Conservation (phyloP, 2,888 invertebrate species). For the Synergus japonicus region DNA sequence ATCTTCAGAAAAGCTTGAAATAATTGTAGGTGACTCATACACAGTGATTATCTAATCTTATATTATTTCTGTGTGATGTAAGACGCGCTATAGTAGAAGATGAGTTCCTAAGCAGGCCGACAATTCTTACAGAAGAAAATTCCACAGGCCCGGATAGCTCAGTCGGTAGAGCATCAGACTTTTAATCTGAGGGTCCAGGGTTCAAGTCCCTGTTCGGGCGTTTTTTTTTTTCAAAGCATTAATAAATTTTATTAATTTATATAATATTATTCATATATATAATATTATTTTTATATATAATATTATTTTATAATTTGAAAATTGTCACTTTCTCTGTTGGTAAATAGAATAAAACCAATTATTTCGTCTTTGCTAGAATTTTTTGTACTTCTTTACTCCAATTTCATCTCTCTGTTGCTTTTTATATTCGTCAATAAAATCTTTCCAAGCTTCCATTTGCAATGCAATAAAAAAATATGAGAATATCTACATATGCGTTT, state of each 20-base stretch:
- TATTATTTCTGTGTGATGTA: not conserved
- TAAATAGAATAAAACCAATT: too few species aligned
- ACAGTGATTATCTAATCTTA: not conserved
- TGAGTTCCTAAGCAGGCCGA: not conserved
- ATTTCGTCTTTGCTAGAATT: not conserved
- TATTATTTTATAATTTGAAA: too few species aligned
- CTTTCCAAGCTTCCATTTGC: not conserved
- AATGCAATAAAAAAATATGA: constrained; percentile 18
- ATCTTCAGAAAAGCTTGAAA: too few species aligned
- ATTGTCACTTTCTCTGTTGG: not conserved
- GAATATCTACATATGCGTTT: not conserved
- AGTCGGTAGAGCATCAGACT: constrained; percentile 78
- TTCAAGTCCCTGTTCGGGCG: constrained; percentile 77
- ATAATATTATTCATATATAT: too few species aligned
- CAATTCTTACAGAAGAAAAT: not conserved
- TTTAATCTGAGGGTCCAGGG: constrained; percentile 77
- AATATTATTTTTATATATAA: too few species aligned
- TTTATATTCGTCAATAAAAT: not conserved
- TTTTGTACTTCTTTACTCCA: not conserved
- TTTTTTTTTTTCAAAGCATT: constrained; percentile 44
- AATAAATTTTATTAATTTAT: not conserved
- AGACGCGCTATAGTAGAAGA: not conserved
- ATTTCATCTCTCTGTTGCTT: not conserved
- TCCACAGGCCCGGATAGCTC: constrained; percentile 71
- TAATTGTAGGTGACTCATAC: not conserved